Evolutionary conservation across 1,140 invertebrate species (phyloP), one percentile per base, ranked within the genome.

Genomic region (Heliothis virescens): DNA sequence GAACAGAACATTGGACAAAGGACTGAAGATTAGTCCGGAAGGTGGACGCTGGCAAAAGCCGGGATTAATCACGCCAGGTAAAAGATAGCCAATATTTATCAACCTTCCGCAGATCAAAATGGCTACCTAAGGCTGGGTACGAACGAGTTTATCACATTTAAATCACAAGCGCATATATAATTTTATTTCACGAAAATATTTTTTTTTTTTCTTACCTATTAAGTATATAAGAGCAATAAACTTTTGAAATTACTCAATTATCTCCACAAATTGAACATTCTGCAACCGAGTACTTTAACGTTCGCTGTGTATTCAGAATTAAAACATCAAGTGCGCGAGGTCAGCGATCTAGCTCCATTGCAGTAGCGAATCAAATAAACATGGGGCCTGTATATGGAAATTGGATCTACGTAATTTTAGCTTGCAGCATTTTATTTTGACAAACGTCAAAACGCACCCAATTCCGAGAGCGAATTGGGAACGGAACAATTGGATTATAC

Each of bases 11-110:
- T 21, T 48, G 67, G 67, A 71, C 67, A 71, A 71, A 71, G 67
- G 67, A n/a, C 18, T 9, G 34, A 26, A 71, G 48, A 71, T 71
- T 71, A 71, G 52, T 71, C 48, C 67, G 48, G 67, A 71, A 71
- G 21, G 67, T 48, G 48, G 59, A 34, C 18, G 67, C 67, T 71
- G 67, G 67, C 67, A 52, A 71, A 67, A 71, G 67, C 67, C 67
- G 67, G 62, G 67, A 71, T 71, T 71, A 71, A 71, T 71, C 67
- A 71, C 67, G 48, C 67, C 67, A 52, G 67, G 48, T 71, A 71
- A 71, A 29, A 71, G 67, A 71, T 71, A 50, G 67, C 67, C 21
- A 71, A 71, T 71, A 71, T 71, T 53, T 71, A 71, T 71, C 67
- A 67, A 11, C 48, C 18, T 29, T 47, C 34, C 47, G 62, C 13